These are phyloP conservation scores for Drosophila sturtevanti DNA, from an alignment of 1,140 invertebrate species.

Conservation along the genomic window DNA sequence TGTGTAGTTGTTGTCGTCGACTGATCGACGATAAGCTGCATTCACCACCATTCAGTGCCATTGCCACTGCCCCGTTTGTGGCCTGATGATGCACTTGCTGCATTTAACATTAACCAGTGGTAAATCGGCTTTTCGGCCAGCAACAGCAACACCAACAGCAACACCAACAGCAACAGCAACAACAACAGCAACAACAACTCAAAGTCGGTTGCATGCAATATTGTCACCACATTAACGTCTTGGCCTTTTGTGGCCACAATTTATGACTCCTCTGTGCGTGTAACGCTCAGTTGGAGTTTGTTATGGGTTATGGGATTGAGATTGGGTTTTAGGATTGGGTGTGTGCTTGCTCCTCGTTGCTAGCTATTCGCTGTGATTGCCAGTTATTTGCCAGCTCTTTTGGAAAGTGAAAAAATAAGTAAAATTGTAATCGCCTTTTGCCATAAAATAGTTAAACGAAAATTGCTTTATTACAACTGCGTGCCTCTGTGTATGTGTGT, in stretches of 20 bases:
- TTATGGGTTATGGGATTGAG: slow-evolving; percentile 18
- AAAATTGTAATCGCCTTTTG: slow-evolving; percentile 77
- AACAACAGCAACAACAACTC: slow-evolving; percentile 17
- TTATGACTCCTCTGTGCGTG: slow-evolving; percentile 72
- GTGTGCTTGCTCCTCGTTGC: slow-evolving; percentile 27
- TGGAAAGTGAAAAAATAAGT: slow-evolving; percentile 79
- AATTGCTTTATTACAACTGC: slow-evolving; percentile 68
- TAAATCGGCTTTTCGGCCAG: slow-evolving; percentile 56
- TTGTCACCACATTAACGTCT: slow-evolving; percentile 81
- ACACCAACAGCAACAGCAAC: background rate
- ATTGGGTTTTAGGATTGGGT: slow-evolving; percentile 12
- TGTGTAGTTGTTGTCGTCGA: too few species aligned
- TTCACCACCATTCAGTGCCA: slow-evolving; percentile 44
- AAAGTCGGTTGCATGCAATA: slow-evolving; percentile 73
- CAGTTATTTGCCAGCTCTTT: slow-evolving; percentile 8
- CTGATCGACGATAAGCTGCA: slow-evolving; percentile 72
- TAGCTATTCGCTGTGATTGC: background rate
- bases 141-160: slow-evolving; percentile 3
- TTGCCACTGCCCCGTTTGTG: slow-evolving; percentile 11
- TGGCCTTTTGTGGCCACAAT: slow-evolving; percentile 78
- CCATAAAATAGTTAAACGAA: slow-evolving; percentile 71
- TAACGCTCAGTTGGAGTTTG: slow-evolving; percentile 22
- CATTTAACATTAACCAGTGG: slow-evolving; percentile 14
- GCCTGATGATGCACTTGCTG: slow-evolving; percentile 39
- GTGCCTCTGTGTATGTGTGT: slow-evolving; percentile 31